These are phyloP conservation scores for Latrodectus geometricus DNA, from an alignment of 1,140 invertebrate species.

Conservation along the genomic window DNA sequence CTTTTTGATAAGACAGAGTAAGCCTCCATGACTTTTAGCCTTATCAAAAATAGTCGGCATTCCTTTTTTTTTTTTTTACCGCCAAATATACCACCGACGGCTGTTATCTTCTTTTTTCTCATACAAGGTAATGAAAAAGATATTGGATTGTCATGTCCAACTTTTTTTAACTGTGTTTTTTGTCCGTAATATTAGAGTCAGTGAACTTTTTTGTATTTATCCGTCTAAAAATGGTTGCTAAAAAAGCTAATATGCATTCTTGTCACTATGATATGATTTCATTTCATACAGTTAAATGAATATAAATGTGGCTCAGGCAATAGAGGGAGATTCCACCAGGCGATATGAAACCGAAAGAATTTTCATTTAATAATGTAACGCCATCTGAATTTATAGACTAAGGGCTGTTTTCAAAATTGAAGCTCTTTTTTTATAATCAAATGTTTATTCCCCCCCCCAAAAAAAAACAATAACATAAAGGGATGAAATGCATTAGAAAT, in stretches of 20 bases:
- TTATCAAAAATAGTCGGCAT: slow-evolving; percentile 17
- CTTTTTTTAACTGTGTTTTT: neutral
- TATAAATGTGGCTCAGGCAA: neutral
- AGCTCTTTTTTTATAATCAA: too few species aligned
- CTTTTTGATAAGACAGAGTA: slow-evolving; percentile 31
- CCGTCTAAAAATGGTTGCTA: neutral
- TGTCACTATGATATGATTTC: neutral
- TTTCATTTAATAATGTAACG: too few species aligned
- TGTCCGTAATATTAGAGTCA: neutral
- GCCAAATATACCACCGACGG: slow-evolving; percentile 14
- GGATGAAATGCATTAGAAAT: too few species aligned
- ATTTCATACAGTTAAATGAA: neutral
- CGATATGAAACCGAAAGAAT: too few species aligned
- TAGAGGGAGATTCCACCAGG: too few species aligned
- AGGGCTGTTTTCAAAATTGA: too few species aligned
- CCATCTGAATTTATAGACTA: too few species aligned
- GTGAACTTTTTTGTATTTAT: slow-evolving; percentile 11
- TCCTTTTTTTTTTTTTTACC: neutral
- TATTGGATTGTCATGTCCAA: slow-evolving; percentile 43
- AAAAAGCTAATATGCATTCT: neutral
- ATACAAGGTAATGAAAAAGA: slow-evolving; percentile 35
- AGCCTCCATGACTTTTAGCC: neutral
- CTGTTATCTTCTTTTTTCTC: slow-evolving; percentile 24
- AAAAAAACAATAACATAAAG: too few species aligned
- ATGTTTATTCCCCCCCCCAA: too few species aligned